Evolutionary conservation across 2,888 invertebrate species (phyloP).

Genomic region (Patella ulyssiponensis): DNA sequence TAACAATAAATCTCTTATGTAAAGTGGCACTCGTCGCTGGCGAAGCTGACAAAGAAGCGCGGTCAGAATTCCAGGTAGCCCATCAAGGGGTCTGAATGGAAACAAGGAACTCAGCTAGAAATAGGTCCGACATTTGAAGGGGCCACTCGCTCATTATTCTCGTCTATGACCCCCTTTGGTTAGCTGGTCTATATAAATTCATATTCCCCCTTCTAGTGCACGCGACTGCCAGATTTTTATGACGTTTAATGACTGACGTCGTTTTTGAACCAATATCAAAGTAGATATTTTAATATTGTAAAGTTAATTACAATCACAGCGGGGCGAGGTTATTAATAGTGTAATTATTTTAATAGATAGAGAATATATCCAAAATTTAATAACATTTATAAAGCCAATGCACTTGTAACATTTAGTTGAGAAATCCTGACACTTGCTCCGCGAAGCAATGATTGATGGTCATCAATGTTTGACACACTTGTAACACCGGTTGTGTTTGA

Average conservation of each 20-base stretch:
- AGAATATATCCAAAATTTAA: neutral
- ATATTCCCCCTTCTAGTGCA: neutral
- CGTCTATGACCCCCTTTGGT: constrained; percentile 4
- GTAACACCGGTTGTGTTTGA: neutral
- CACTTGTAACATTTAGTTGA: neutral
- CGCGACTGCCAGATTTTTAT: constrained; percentile 7
- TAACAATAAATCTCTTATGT: constrained; percentile 9
- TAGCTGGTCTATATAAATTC: constrained; percentile 4
- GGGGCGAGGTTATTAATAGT: neutral
- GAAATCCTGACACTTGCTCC: too few relatives aligned
- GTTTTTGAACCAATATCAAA: neutral
- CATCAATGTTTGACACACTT: neutral
- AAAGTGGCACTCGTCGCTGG: neutral
- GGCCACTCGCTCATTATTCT: neutral
- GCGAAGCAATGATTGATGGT: neutral
- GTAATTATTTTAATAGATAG: constrained; percentile 3
- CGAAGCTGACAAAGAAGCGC: neutral
- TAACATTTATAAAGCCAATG: neutral
- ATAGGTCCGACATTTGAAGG: constrained; percentile 2
- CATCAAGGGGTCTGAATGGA: neutral
- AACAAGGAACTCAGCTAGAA: neutral
- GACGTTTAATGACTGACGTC: constrained; percentile 8
- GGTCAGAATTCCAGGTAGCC: constrained; percentile 3
- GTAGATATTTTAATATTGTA: neutral
- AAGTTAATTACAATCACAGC: neutral